Evolutionary conservation across 2,797 vertebrate genomes (phyloP).

Genomic region (Zalophus californianus): DNA sequence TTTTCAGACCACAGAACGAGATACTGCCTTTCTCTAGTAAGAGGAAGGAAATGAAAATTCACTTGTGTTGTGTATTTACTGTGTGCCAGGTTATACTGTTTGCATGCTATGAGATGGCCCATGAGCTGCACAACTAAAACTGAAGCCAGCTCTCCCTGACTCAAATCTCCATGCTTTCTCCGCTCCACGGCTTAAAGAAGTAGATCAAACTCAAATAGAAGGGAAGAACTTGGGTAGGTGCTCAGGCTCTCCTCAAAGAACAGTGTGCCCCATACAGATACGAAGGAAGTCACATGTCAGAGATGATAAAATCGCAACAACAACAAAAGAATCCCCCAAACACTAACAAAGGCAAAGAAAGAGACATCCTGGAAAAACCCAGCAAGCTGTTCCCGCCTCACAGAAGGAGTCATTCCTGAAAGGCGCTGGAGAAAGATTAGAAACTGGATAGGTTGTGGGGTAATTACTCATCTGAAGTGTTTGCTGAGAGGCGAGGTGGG

Average conservation of each 20-base stretch:
- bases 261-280: background rate
- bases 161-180: background rate
- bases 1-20: background rate
- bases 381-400: background rate
- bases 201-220: background rate
- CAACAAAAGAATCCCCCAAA: background rate
- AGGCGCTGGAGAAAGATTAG: conserved; percentile 21
- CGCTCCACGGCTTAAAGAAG: background rate
- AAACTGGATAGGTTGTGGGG: conserved; percentile 28
- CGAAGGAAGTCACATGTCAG: background rate
- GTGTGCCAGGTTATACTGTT: background rate
- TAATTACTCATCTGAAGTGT: background rate
- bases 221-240: background rate
- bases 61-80: background rate
- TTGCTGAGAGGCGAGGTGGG: conserved; percentile 18
- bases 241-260: background rate
- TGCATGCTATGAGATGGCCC: background rate
- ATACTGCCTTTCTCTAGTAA: background rate
- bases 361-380: conserved; percentile 50
- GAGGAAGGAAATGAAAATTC: background rate
- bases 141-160: background rate
- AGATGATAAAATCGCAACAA: background rate
- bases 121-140: background rate
- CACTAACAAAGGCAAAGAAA: conserved; percentile 1
- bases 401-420: conserved; percentile 60